A percentile compares a stretch with the other conserved stretches of the same genome.
phyloP scores from a whole-genome alignment of 2,113 vertebrate genomes.

The Caracal caracal region DNA sequence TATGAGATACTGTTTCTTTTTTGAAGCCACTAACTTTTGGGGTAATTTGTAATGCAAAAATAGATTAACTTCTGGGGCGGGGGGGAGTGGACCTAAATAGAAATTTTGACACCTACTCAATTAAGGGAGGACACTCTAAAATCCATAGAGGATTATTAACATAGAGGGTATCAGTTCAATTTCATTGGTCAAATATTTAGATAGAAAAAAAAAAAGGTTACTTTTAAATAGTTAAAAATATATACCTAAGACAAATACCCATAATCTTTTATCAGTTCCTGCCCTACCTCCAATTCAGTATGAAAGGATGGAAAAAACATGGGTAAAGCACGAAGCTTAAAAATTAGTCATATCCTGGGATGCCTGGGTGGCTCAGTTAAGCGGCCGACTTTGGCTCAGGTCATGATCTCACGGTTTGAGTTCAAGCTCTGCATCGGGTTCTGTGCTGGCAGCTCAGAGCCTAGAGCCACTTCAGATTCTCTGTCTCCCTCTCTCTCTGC shows the following conservation, averaged over 20 bases:
- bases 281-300: neutral
- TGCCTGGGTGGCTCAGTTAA: too few species aligned
- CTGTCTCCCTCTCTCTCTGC: too few species aligned
- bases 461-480: too few species aligned
- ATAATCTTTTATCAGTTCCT: neutral
- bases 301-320: neutral
- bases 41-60: neutral
- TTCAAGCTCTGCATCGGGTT: too few species aligned
- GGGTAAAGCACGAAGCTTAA: neutral
- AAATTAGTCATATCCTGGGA: neutral
- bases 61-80: neutral
- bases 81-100: neutral
- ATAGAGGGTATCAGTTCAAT: neutral
- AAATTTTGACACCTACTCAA: neutral
- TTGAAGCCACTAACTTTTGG: neutral
- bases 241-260: neutral
- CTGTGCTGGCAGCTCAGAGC: too few species aligned
- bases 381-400: too few species aligned
- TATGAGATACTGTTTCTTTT: neutral
- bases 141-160: neutral
- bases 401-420: too few species aligned
- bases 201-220: neutral
- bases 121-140: neutral
- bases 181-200: neutral
- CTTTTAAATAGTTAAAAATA: conserved; percentile 18